phyloP scores from a whole-genome alignment of 2,113 vertebrate species.

The Sinocyclocheilus anshuiensis region DNA sequence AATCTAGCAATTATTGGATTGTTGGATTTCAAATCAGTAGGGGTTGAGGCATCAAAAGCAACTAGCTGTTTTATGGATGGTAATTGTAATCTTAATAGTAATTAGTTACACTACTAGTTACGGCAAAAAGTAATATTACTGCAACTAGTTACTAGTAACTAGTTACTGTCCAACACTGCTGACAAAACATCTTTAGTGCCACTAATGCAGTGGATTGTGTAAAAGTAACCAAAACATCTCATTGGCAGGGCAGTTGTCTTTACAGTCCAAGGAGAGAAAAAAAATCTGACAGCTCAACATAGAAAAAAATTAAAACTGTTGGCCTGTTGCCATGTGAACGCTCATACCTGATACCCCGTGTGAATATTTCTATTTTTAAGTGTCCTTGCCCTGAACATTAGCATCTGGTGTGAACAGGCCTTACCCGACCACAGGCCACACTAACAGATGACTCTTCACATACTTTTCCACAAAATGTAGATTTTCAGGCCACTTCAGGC shows the following conservation, averaged over 20 bases:
- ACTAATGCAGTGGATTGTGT: neutral
- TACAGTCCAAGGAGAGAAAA: neutral
- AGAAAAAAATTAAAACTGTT: neutral
- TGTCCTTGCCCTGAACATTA: neutral
- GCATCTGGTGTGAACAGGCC: neutral
- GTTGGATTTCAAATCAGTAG: no score
- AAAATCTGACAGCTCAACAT: neutral
- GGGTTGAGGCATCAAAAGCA: no score
- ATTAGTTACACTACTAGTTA: no score
- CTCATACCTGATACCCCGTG: neutral
- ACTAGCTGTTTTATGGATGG: no score
- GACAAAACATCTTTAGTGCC: neutral
- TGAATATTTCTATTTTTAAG: conserved; percentile 10
- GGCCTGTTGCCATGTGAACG: neutral
- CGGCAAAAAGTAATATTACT: no score
- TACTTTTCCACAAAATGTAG: neutral
- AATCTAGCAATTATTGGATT: no score
- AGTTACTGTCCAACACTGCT: no score
- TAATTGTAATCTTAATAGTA: no score
- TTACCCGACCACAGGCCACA: neutral
- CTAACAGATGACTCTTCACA: neutral
- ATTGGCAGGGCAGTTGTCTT: neutral
- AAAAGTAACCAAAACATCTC: neutral
- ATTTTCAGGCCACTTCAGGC: no score
- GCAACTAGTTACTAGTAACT: no score